Base-by-base conservation (phyloP, 2,113 vertebrate genomes). In the Osmerus mordax region DNA sequence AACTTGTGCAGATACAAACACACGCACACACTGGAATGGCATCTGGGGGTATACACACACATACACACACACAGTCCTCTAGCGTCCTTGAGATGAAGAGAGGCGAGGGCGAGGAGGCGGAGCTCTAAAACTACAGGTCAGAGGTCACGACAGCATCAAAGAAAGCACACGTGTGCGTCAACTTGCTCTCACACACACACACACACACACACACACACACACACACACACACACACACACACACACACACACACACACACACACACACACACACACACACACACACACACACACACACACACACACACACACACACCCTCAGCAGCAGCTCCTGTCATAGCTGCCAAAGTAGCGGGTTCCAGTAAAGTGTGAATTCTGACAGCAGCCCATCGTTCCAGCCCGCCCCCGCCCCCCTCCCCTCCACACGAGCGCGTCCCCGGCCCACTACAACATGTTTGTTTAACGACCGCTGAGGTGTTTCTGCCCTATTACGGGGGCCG, bases 391-490 rank as follows among this genome's bases (percentile, higher is more conserved):
- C 69, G 47, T 70, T 65, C 54, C 61, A 72, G 29, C 61, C 59
- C 56, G 25, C 71, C 51, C 15, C 71, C 19, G 19, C 67, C 59
- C 51, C 75, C 18, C 36, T 3, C 29, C n/a, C 69, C 21, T 29
- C 41, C 58, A 71, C 69, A n/a, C 13, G 9, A 41, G 55, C 12
- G n/a, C 61, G 75, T 32, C 70, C 70, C 55, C 69, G 71, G 77
- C 79, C 83, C 78, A 74, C 78, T 78, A 81, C 76, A 84, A 78
- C 70, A 73, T 65, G 81, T 84, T 87, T 83, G 77, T 77, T 78
- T 88, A 85, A 87, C 73, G 75, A 84, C 76, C 81, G 81, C 19
- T 32, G 79, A 85, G 84, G 81, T 85, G 79, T 71, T 76, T 77
- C 66, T 32, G 65, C 81, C 67, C 68, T 75, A 81, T 79, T 72